These are phyloP conservation scores for Alces alces DNA, from an alignment of 2,113 vertebrate genomes.

Conservation along the genomic window DNA sequence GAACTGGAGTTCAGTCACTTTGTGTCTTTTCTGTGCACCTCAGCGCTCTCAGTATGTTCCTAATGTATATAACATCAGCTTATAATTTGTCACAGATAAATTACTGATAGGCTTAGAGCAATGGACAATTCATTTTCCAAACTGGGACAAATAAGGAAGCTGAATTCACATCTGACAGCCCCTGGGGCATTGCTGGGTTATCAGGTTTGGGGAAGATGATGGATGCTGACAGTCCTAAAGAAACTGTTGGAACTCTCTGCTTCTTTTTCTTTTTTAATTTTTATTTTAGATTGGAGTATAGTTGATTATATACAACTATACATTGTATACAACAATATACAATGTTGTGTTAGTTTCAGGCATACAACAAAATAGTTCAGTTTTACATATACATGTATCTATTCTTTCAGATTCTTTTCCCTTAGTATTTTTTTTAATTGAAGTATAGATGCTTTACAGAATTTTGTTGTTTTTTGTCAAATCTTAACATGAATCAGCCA, in stretches of 20 bases:
- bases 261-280: background rate
- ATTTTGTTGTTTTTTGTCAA: background rate
- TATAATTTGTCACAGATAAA: background rate
- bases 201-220: background rate
- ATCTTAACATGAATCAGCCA: background rate
- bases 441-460: background rate
- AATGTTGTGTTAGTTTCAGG: background rate
- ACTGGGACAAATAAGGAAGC: background rate
- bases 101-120: background rate
- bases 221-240: background rate
- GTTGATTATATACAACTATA: background rate
- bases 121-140: background rate
- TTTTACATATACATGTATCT: background rate
- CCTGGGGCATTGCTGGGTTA: background rate
- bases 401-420: background rate
- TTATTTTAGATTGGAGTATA: background rate
- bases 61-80: background rate
- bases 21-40: background rate
- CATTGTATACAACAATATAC: background rate
- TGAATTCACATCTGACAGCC: background rate
- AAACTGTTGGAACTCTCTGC: background rate
- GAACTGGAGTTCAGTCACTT: background rate
- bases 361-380: background rate
- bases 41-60: background rate
- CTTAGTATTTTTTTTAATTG: background rate